Evolutionary conservation across 2,888 invertebrate species (phyloP), one percentile per base, ranked within the genome.

Genomic region (Drosophila mayaguana): DNA sequence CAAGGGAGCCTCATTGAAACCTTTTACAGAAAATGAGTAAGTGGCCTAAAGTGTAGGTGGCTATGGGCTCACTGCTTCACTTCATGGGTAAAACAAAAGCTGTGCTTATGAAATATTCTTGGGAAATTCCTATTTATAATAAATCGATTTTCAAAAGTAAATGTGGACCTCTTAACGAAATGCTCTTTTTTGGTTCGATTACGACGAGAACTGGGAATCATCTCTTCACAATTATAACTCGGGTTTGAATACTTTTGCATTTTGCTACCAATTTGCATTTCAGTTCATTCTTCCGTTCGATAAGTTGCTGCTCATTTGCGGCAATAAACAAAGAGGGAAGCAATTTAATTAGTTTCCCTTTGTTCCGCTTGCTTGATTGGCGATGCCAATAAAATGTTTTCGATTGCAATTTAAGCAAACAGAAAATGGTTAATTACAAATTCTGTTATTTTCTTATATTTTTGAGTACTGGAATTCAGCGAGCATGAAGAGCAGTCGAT

Each of bases 71-170:
- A 38, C 38, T 36, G 8, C 9, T 25, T 8, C 46, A 59, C 9
- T 25, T 8, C 46, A 59, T 34, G 18, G n/a, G 28, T 25, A 46
- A 46, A 22, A 12, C 6, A 51, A 63, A 53, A 57, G 70, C 63
- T 46, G 12, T 63, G 48, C 67, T n/a, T 12, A 22, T 63, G 64
- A 74, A 81, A 74, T 86, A 48, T 61, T 64, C 48, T 8, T 51
- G 9, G 57, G 70, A 73, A 83, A 73, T 83, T 69, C 67, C 55
- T 65, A 62, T 78, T 48, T 11, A 82, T 18, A 85, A 77, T 80
- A 69, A 67, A 63, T 54, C 43, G 48, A 36, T 28, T 36, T 63
- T 51, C 55, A 53, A 36, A 60, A 20, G 40, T 12, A 4, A 20
- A 6, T 43, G 43, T 5, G 20, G 12, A 14, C 12, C 20, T 20